A percentile compares a stretch with the other conserved stretches of the same genome.
These are phyloP conservation scores for Spodoptera litura DNA, from an alignment of 1,140 invertebrate genomes.

Conservation along the genomic window DNA sequence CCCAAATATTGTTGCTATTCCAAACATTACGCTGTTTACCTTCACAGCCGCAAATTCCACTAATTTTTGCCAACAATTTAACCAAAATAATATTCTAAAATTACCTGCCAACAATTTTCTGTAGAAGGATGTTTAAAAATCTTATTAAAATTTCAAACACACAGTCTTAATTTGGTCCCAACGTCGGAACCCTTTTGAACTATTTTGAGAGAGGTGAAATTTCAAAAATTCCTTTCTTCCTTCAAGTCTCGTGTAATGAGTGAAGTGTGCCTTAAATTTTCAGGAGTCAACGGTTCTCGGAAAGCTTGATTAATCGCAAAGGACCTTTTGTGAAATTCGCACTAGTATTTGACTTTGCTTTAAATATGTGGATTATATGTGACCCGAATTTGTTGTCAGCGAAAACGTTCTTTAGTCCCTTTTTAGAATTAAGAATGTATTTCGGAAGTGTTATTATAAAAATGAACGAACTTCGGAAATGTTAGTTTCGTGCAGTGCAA, in stretches of 20 bases:
- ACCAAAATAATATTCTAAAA: constrained; percentile 22
- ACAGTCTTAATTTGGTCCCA: constrained; percentile 40
- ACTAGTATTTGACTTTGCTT: constrained; percentile 37
- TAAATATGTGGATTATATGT: constrained; percentile 31
- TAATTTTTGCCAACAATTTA: constrained; percentile 1
- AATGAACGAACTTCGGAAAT: too few species aligned
- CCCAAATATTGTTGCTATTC: not conserved
- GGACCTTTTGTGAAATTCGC: constrained; percentile 37
- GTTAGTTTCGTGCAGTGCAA: not conserved
- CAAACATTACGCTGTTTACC: too few species aligned
- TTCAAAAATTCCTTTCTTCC: constrained; percentile 49
- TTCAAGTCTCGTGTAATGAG: constrained; percentile 36
- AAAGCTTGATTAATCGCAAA: constrained; percentile 46
- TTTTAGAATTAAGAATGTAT: not conserved
- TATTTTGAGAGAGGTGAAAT: constrained; percentile 42
- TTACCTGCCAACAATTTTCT: constrained; percentile 24
- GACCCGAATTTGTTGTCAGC: constrained; percentile 22
- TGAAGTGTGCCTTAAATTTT: constrained; percentile 45
- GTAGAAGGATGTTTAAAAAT: constrained; percentile 25
- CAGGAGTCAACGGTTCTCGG: constrained; percentile 42
- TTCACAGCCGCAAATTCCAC: not conserved
- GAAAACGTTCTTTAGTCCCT: constrained; percentile 24
- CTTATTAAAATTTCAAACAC: constrained; percentile 46
- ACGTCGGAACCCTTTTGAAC: constrained; percentile 44
- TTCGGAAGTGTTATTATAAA: too few species aligned